phyloP scores from a whole-genome alignment of 2,888 invertebrate species.

The Ommatoiulus sabulosus region DNA sequence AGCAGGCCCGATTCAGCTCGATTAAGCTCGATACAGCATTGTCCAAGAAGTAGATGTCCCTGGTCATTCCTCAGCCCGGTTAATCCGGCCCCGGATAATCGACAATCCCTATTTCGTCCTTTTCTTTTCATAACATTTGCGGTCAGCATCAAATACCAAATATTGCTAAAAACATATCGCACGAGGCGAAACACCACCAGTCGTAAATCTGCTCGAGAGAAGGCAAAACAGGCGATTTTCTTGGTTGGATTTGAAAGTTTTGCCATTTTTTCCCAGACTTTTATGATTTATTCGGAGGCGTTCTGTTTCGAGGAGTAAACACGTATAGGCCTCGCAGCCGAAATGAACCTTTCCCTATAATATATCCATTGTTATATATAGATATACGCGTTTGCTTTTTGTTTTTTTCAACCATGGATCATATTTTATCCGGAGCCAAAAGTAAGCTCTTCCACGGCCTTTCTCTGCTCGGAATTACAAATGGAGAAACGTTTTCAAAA shows the following conservation, averaged over 20 bases:
- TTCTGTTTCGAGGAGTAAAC: not conserved
- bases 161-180: not conserved
- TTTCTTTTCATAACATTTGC: too few species aligned
- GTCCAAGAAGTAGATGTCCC: too few species aligned
- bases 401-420: constrained; percentile 15
- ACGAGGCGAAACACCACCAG: not conserved
- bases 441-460: not conserved
- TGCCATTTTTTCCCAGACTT: not conserved
- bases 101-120: too few species aligned
- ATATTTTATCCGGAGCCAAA: constrained; percentile 13
- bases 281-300: not conserved
- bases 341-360: constrained; percentile 6
- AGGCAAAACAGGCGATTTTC: not conserved
- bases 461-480: not conserved
- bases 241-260: constrained; percentile 42
- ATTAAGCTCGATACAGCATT: too few species aligned
- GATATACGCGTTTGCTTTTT: not conserved
- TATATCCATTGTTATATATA: constrained; percentile 21
- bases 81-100: too few species aligned
- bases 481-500: constrained; percentile 47
- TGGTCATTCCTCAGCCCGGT: too few species aligned
- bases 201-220: not conserved
- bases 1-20: too few species aligned
- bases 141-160: too few species aligned
- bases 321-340: not conserved